A percentile compares a stretch with the other conserved stretches of the same genome.
Evolutionary conservation across 2,797 vertebrate genomes (phyloP).

Genomic region (Ceryle rudis): DNA sequence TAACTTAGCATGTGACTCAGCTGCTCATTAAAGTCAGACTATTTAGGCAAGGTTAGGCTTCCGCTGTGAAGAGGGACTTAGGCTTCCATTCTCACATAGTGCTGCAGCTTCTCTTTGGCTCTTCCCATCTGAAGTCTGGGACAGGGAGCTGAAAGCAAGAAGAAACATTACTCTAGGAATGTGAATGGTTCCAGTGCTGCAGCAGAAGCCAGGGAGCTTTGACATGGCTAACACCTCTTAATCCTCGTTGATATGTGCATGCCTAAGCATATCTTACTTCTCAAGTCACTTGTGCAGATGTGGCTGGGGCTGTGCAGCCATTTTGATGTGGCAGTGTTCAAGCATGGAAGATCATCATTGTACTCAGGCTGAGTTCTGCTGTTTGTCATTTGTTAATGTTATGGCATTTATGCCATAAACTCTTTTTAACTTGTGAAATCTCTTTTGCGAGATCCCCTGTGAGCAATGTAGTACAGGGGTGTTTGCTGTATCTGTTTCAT

Average conservation of each 20-base stretch:
- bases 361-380: not conserved
- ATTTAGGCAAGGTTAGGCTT: not conserved
- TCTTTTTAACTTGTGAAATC: not conserved
- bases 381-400: not conserved
- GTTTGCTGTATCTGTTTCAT: not conserved
- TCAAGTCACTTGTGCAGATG: not conserved
- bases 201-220: not conserved
- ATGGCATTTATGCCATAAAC: not conserved
- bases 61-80: not conserved
- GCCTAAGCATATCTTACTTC: not conserved
- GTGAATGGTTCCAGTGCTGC: not conserved
- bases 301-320: not conserved
- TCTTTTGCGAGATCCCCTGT: not conserved
- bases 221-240: not conserved
- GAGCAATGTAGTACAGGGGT: not conserved
- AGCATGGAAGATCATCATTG: not conserved
- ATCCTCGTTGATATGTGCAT: not conserved
- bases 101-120: not conserved
- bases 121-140: not conserved
- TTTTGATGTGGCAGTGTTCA: not conserved
- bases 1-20: not conserved
- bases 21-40: not conserved
- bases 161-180: not conserved
- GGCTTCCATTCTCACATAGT: not conserved
- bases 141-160: not conserved